Evolutionary conservation across 2,888 invertebrate species (phyloP), one percentile per base, ranked within the genome.

Genomic region (Epinotia ramella): DNA sequence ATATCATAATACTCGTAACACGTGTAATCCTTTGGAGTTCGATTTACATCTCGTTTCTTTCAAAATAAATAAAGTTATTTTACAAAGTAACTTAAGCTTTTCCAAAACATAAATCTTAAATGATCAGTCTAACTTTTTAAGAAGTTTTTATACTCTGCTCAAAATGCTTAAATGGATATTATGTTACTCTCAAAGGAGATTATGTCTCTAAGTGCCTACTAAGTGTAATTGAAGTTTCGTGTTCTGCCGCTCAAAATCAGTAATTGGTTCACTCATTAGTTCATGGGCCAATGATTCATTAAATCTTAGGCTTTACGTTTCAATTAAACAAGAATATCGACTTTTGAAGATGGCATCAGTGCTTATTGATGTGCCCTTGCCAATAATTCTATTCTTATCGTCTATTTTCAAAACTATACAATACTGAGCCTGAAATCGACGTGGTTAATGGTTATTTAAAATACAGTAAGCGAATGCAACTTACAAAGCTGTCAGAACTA

Each of bases 221-320:
- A 46, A 20, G 33, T 53, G 65, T 70, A 75, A 75, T 75, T 70
- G 74, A 60, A 70, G 53, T 70, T 70, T 70, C 70, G 49, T 75
- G 74, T 65, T 65, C 40, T 33, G 49, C 12, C 20, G 33, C 57
- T 59, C 57, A 49, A 65, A 65, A 60, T 70, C 49, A 60, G 40
- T 75, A 59, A 60, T 75, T 57, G 67, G 64, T 24, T 28, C 24
- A 20, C 46, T 65, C 24, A 70, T 70, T 65, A 69, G 64, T 24
- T 16, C 28, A 57, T 13, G 56, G 64, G 16, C 44, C n/a, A 28
- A 28, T 53, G 40, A 59, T 33, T 53, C 64, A 28, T 49, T 59
- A 33, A 28, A 13, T 72, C 3, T 53, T 49, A 46, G 59, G 59
- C 28, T 49, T 66, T 20, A 49, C 28, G 49, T 59, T 59, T 59